These are phyloP conservation scores for Galeopterus variegatus DNA, from an alignment of 2,113 vertebrate species.

Conservation along the genomic window DNA sequence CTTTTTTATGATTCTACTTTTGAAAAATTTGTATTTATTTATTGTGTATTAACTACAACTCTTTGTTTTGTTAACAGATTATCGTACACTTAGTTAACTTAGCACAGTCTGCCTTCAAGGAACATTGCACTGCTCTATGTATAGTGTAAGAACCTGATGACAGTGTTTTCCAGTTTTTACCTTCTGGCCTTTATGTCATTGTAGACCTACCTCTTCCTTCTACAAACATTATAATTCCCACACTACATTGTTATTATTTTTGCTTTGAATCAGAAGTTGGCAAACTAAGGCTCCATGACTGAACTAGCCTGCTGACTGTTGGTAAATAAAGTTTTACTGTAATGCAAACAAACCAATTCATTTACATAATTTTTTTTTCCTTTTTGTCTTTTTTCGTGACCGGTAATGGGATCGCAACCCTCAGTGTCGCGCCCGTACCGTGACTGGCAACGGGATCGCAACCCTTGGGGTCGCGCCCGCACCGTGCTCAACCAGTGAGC, in stretches of 20 bases:
- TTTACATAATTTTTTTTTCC: neutral
- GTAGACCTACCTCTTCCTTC: neutral
- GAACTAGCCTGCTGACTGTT: neutral
- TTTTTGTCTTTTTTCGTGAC: too few species aligned
- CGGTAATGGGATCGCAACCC: too few species aligned
- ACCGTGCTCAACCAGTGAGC: too few species aligned
- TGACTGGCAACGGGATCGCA: too few species aligned
- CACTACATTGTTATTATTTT: neutral
- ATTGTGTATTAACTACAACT: neutral
- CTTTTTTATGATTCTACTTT: neutral
- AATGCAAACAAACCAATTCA: neutral
- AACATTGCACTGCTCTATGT: neutral
- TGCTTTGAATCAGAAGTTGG: conserved; percentile 38
- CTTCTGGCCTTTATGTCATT: neutral
- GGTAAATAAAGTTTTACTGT: neutral
- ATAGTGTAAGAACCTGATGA: neutral
- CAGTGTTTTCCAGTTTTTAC: conserved; percentile 9
- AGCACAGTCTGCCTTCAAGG: neutral
- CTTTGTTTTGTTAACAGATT: neutral
- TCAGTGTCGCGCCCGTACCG: too few species aligned
- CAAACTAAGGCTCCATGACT: neutral
- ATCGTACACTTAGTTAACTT: neutral
- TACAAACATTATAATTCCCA: neutral
- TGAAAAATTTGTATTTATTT: neutral
- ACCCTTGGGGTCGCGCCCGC: too few species aligned